A percentile compares a stretch with the other conserved stretches of the same genome.
These are phyloP conservation scores for Petrocephalus schoutedeni DNA, from an alignment of 2,797 vertebrate species.

Conservation along the genomic window DNA sequence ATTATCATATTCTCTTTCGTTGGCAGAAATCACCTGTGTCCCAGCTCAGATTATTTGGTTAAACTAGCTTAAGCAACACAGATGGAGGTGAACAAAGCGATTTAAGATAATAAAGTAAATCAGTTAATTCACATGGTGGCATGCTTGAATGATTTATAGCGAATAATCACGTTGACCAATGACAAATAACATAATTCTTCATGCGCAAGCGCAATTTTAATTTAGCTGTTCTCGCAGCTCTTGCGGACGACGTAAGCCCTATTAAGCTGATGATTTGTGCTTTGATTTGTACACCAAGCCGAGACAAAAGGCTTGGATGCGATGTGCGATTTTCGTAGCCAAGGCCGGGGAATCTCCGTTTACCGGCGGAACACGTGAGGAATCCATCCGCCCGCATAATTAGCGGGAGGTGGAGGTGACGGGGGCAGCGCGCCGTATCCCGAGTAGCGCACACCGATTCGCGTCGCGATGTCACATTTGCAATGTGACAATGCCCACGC, in stretches of 20 bases:
- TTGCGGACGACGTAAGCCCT: not conserved
- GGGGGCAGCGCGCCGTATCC: not conserved
- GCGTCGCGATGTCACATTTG: not conserved
- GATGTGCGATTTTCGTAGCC: not conserved
- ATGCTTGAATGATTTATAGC: not conserved
- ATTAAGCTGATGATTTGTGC: not conserved
- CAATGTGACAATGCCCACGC: not conserved
- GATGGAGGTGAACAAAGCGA: not conserved
- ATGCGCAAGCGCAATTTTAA: constrained; percentile 2
- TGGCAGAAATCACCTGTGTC: not conserved
- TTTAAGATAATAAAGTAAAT: not conserved
- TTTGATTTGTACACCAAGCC: not conserved
- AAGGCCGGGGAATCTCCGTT: not conserved
- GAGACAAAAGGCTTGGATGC: not conserved
- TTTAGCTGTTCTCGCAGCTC: not conserved
- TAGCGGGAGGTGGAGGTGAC: not conserved
- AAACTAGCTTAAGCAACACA: not conserved
- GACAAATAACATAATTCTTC: not conserved
- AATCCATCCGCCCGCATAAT: constrained; percentile 8
- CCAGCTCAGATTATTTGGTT: not conserved
- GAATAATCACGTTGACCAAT: not conserved
- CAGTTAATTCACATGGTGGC: not conserved
- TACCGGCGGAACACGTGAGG: not conserved
- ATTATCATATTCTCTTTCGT: not conserved
- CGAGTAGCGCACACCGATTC: not conserved